Conservation (phyloP, 2,113 vertebrate genomes). For the Pogonocichla stellata region DNA sequence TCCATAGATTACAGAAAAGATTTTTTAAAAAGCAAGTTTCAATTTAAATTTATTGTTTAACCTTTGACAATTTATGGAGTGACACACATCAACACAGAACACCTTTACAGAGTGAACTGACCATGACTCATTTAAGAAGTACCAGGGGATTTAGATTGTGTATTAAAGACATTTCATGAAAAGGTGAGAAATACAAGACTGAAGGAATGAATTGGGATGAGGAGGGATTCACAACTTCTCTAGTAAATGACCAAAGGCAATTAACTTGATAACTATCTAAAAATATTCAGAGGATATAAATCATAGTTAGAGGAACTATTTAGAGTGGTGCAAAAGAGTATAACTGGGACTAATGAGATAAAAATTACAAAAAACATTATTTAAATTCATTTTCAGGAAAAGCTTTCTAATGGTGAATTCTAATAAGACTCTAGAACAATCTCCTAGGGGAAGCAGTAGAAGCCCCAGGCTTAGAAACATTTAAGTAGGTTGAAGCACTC, state of each 20-base stretch:
- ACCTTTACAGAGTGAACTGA: not conserved
- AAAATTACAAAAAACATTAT: constrained; percentile 13
- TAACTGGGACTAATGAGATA: not conserved
- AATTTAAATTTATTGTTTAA: not conserved
- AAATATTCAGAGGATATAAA: constrained; percentile 6
- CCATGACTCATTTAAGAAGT: not conserved
- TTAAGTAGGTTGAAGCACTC: not conserved
- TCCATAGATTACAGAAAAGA: not conserved
- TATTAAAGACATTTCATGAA: not conserved
- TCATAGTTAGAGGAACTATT: not conserved
- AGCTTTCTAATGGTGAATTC: constrained; percentile 12
- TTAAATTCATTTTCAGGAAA: constrained; percentile 20
- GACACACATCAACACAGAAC: not conserved
- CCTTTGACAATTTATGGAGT: not conserved
- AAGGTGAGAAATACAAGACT: not conserved
- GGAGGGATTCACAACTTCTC: not conserved
- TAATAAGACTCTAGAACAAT: not conserved
- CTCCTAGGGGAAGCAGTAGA: constrained; percentile 4
- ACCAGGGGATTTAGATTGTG: not conserved
- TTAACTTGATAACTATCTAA: not conserved
- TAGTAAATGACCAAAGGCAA: constrained; percentile 2
- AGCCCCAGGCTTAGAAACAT: constrained; percentile 17
- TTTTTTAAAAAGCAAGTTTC: not conserved
- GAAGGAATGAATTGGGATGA: not conserved
- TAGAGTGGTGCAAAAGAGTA: not conserved